phyloP scores from a whole-genome alignment of 2,797 vertebrate genomes.

The Avahi laniger region DNA sequence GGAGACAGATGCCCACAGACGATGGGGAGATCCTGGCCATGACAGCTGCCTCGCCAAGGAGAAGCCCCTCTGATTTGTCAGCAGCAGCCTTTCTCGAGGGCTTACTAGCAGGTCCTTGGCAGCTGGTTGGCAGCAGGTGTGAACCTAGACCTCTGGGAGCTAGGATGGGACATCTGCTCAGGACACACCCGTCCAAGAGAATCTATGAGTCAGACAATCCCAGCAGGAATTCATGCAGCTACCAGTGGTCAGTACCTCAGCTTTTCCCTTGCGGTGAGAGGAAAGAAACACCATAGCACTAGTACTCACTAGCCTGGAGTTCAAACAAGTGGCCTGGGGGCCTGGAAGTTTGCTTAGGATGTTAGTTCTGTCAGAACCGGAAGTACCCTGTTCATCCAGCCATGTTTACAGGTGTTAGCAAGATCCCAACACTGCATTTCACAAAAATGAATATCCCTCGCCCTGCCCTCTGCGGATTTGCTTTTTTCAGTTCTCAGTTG shows the following conservation, averaged over 20 bases:
- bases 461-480: neutral
- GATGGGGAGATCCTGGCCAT: neutral
- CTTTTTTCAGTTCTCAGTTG: neutral
- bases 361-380: neutral
- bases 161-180: neutral
- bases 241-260: neutral
- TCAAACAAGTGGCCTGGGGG: neutral
- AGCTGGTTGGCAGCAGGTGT: neutral
- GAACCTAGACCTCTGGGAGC: no score
- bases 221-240: neutral
- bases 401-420: neutral
- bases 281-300: neutral
- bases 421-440: neutral
- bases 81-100: neutral
- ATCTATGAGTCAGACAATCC: neutral
- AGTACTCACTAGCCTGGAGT: neutral
- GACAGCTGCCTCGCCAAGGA: accelerated
- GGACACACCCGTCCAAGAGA: neutral
- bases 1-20: neutral
- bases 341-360: neutral
- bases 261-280: neutral
- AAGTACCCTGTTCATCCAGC: neutral
- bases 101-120: neutral
- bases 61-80: neutral
- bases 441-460: neutral